Base-by-base conservation (phyloP, 2,113 vertebrate species). In the Microtus ochrogaster region DNA sequence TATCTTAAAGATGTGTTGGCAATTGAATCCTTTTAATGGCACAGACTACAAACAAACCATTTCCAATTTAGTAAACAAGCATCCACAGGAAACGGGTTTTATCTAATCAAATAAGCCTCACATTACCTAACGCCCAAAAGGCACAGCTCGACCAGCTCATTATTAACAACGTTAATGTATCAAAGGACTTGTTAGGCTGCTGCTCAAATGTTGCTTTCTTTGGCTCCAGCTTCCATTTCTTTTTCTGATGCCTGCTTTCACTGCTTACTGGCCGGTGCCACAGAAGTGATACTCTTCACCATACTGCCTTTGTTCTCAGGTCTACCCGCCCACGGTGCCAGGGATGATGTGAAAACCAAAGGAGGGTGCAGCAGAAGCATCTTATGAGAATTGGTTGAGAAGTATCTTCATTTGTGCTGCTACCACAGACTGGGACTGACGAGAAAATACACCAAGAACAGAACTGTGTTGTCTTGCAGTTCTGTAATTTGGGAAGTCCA, bases 21-120 rank as follows among this genome's bases (percentile, higher is more conserved):
- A 93, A 73, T 90, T 66, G 61, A 95, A 89, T 91, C 90, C 93
- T 92, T 97, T 95, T 89, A 92, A 96, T 94, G 58, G 92, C 49
- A 44, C 68, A 44, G 13, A 89, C 79, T 68, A 55, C 63, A 96
- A 94, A 92, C 30, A 91, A 90, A 87, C 52, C 81, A 79, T 87
- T 87, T 95, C 90, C 76, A 93, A 92, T 81, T 90, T 61, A 97
- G 36, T 77, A 96, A 95, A 92, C 72, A 97, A 47, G 4, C 10
- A 72, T 78, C 58, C 36, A 58, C 6, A 89, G 68, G 16, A 97
- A 95, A 94, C 6, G 41, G 44, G 24, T 96, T 93, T 95, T 82
- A 94, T 73, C 52, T 94, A 88, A 68, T 39, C 61, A 90, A 93
- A 92, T 93, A 94, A 96, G 77, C 41, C 8, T 94, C n/a, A 41